Base-by-base conservation (phyloP, 2,797 vertebrate genomes). In the Urosaurus nigricauda region DNA sequence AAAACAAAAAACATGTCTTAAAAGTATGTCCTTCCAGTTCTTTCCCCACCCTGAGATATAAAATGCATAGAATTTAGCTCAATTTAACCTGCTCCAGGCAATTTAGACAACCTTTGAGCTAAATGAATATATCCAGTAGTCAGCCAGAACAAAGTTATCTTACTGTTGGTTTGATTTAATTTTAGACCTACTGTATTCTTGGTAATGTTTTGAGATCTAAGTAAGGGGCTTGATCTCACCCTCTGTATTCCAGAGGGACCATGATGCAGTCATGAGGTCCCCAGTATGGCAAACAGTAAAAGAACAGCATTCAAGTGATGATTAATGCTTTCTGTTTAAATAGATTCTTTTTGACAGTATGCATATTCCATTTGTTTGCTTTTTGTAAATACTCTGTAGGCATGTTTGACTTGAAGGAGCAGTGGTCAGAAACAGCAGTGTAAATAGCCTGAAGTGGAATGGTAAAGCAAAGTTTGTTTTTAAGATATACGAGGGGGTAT, bases 311-410 rank as follows among this genome's bases (percentile, higher is more conserved):
- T 70, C n/a, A 40, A 73, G 68, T 13, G n/a, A 51, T 81, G 56
- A 81, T 89, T 81, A 86, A 75, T 53, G n/a, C 40, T 63, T 26
- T 8, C 24, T 75, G 51, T 85, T 73, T 80, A 35, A 80, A 37
- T 80, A 89, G 40, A 73, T 74, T 13, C 53, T 16, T 17, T 37
- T 80, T 79, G 83, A 85, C 65, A 26, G 40, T 58, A 16, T 80
- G 37, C 68, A 14, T 73, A 63, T 58, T 81, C 78, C 16, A 53
- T 74, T 80, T 63, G 32, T 56, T 89, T 74, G 37, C 24, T 80
- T 81, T 81, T 81, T 85, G 37, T 11, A 73, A 75, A 35, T 63
- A 58, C 14, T 47, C 71, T 60, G 47, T 43, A 14, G 56, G 78
- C 53, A 63, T 29, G 16, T 74, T 89, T 63, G 35, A 74, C 0